Base-by-base conservation (phyloP, 2,113 vertebrate species). In the Pipa parva region DNA sequence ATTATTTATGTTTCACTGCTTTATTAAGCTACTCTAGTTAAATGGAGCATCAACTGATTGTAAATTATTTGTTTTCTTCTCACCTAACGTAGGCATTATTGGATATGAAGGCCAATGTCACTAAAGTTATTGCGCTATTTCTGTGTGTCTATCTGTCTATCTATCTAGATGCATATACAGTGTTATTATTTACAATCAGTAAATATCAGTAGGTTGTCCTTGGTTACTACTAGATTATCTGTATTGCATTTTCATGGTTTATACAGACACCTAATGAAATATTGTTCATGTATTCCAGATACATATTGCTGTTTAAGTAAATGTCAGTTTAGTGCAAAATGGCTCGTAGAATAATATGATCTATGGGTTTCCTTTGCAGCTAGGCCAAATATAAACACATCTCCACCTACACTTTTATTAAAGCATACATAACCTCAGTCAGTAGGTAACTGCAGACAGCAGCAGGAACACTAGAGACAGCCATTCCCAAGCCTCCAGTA, bases 51-150 rank as follows among this genome's bases (percentile, higher is more conserved):
- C 49, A 57, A 31, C 6, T 57, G 54, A 10, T 11, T 12, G 17
- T 31, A 1, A 7, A 21, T 20, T 39, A 57, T 46, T 48, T 57
- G 15, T 54, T 56, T 29, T 21, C 6, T 8, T 7, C 17, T 55
- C 42, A 33, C 55, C 49, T 26, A 13, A 11, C 15, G 22, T 29
- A 49, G 52, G 63, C 63, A 24, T 36, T 26, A 46, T 37, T 20
- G 31, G 25, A 5, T 20, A 21, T 15, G 29, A 36, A 64, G 63
- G 63, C 50, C 50, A 42, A 15, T 17, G 13, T 5, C n/a, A n/a
- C n/a, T n/a, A n/a, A n/a, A n/a, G n/a, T n/a, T n/a, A n/a, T n/a
- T n/a, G n/a, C n/a, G n/a, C n/a, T n/a, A n/a, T n/a, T n/a, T n/a
- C n/a, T n/a, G n/a, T n/a, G n/a, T n/a, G n/a, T n/a, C n/a, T n/a